Base-by-base conservation (phyloP, 1,140 invertebrate species). In the Antheraea pernyi region DNA sequence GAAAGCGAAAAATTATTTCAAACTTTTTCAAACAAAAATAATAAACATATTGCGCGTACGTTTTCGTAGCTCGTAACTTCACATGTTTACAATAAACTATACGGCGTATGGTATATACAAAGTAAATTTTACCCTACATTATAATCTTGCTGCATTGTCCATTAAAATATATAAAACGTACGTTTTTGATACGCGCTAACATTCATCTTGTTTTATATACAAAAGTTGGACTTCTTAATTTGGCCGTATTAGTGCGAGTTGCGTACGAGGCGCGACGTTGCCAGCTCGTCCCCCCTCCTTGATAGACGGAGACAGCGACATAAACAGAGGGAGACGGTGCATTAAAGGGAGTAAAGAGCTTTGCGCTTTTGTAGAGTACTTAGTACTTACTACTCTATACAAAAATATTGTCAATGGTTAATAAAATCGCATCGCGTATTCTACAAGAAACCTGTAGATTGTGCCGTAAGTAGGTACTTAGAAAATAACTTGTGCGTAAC, bases 211-310 rank as follows among this genome's bases (percentile, higher is more conserved):
- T 13, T 9, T 18, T 0, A 4, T 58, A 65, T 22, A 19, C 1
- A 6, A 19, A 6, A 19, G 48, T 37, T n/a, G 59, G 66, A 72
- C 70, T 72, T 72, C 36, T 72, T 46, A 72, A 68, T 58, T 72
- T 59, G 16, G 10, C 19, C 46, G 62, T 71, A n/a, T 46, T 68
- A 59, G 16, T 19, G 19, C 68, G 66, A 61, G 46, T n/a, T 53
- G 61, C 37, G 67, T 68, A 63, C 69, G 70, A 71, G 61, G 59
- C 37, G 76, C 81, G 72, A 71, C 76, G 81, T 80, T 82, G 81
- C 78, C 78, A 75, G 66, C 46, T 53, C 69, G 60, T 67, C 71
- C 78, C 80, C 77, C 69, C 73, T 65, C 67, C 69, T 64, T 65
- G 68, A 22, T 65, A 53, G 64, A 65, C 3, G 8, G 64, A 22